Evolutionary conservation across 2,888 invertebrate genomes (phyloP), one percentile per base, ranked within the genome.

Genomic region (Acholoe squamosa): DNA sequence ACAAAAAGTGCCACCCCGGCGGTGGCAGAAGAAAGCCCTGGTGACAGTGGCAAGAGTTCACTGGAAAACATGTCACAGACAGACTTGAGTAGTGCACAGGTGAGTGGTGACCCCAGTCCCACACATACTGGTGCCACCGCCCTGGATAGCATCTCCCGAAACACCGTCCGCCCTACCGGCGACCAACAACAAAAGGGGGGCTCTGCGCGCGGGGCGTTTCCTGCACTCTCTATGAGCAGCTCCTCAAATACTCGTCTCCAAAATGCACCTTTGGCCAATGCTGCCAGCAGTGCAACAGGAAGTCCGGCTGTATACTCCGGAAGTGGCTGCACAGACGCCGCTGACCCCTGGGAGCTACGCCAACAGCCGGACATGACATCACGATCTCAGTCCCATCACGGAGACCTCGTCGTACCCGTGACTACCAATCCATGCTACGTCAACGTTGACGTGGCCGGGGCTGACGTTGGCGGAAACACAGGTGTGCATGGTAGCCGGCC

Each of bases 41-140:
- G 71, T 5, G 90, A 90, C 90, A 90, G 90, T 52, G 90, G 84
- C 61, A 90, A 84, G 84, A 90, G 90, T 51, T 90, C 90, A 0
- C 56, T 90, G 12, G 90, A 90, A 31, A 90, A 90, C 84, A 10
- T 90, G 52, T 90, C 90, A 1, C 71, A 88, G 54, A 88, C 88
- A 19, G 56, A 56, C 28, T 7, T 84, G 19, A 84, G 84, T 19
- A 51, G 84, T 43, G 14, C 25, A 71, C 31, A 71, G 14, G 25
- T 28, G 71, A 71, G 71, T 28, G 71, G 71, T 25, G 25, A 71
- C 28, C 14, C 71, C 12, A 71, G 71, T 28, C 71, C 71, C 28
- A 71, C 71, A 3, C 28, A 71, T 3, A n/a, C 61, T n/a, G n/a
- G 71, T 28, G 71, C 3, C 25, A 25, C 28, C 1, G 31, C 28